Evolutionary conservation across 1,140 invertebrate species (phyloP), one percentile per base, ranked within the genome.

Genomic region (Plectrocnemia conspersa): DNA sequence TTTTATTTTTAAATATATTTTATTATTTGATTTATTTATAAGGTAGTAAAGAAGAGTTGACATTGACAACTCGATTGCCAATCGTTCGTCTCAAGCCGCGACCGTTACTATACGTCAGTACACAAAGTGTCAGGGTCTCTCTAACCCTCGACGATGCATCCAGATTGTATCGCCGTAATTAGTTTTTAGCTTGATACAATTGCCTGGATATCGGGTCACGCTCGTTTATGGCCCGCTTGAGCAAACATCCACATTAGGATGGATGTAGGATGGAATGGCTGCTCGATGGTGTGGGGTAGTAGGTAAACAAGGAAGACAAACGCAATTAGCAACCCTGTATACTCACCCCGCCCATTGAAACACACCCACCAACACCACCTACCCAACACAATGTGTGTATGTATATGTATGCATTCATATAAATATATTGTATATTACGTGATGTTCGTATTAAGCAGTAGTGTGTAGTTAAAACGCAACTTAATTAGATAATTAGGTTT

Each of bases 231-330:
- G 47, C 47, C 22, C 47, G 13, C 47, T 50, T 35, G 10, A n/a
- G 15, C 47, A 50, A 50, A 50, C 47, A 50, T 50, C 47, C 47
- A 50, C 47, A 50, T 50, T 38, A 50, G 47, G 47, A 50, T 50
- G 47, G 47, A 50, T 50, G 47, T 19, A 10, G 33, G 46, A 36
- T 13, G 19, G 13, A 38, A 38, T 38, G 35, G 35, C 13, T 6
- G 35, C n/a, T n/a, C n/a, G n/a, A n/a, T 13, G 10, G 46, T 4
- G 27, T 18, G 19, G 32, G 33, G 22, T 15, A 22, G 47, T 50
- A 50, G 13, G 47, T 19, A 50, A 50, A 50, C 47, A 50, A 50
- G 33, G 47, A 50, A 50, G 47, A 50, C 47, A 50, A 50, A 50
- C 47, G 47, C 47, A 50, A 50, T 50, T 50, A 50, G 47, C 47